A percentile compares a stretch with the other conserved stretches of the same genome.
phyloP scores from a whole-genome alignment of 2,113 vertebrate genomes.

The Macroglossus sobrinus region DNA sequence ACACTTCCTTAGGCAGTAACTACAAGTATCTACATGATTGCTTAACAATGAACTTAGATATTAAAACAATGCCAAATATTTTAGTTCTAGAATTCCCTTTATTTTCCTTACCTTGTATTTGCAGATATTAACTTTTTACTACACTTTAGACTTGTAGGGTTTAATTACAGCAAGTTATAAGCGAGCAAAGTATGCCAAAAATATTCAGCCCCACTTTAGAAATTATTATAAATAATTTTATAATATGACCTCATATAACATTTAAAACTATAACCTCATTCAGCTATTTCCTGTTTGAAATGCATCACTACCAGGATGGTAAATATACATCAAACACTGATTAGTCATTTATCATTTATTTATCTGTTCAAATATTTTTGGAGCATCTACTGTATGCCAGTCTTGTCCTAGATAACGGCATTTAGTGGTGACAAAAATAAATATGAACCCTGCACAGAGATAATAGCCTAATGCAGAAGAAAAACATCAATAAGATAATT shows the following conservation, averaged over 20 bases:
- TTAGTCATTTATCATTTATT: neutral
- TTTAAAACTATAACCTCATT: neutral
- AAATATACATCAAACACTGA: neutral
- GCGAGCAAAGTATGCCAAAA: neutral
- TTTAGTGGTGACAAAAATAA: neutral
- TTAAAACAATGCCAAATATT: neutral
- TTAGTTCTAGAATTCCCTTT: conserved; percentile 20
- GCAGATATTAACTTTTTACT: neutral
- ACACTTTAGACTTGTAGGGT: neutral
- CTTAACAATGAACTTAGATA: neutral
- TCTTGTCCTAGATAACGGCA: neutral
- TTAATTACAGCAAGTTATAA: neutral
- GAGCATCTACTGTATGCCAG: neutral
- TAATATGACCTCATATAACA: neutral
- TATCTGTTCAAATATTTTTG: neutral
- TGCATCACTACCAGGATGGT: neutral
- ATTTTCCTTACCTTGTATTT: neutral
- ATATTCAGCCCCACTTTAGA: neutral
- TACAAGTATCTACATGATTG: neutral
- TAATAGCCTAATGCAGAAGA: neutral
- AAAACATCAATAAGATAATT: neutral
- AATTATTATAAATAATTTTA: neutral
- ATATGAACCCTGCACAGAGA: neutral
- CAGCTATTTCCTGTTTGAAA: conserved; percentile 19
- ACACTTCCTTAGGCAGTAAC: neutral